Evolutionary conservation across 2,888 invertebrate species (phyloP), one percentile per base, ranked within the genome.

Genomic region (Argyresthia albistria): DNA sequence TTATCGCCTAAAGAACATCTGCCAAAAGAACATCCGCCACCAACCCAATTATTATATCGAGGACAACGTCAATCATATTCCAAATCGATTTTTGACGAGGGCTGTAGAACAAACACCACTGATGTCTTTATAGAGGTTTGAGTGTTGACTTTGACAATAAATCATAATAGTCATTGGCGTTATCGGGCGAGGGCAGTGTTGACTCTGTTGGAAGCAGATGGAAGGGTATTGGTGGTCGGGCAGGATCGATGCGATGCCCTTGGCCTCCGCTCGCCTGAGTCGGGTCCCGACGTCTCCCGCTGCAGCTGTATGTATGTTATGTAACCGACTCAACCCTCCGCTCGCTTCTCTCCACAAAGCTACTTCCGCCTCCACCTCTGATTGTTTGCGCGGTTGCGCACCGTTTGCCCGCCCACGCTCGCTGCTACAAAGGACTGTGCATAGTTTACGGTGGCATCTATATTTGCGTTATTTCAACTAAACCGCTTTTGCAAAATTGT

Each of bases 221-320:
- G 39, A 16, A 36, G 14, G 14, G 14, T 43, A n/a, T 39, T 35
- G 46, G 53, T 53, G 52, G 49, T 50, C 16, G 55, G 50, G 54
- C 49, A 52, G 63, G 65, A 67, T 70, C 84, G 72, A 81, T 83
- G 69, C 65, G 67, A 64, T 76, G 83, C 78, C 84, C 86, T 84
- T 84, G 86, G 83, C 78, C 82, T 37, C 48, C 48, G 37, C 37
- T 37, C 10, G 14, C 45, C 9, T n/a, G 15, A 12, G 45, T 14
- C 14, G 12, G 10, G 14, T 14, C 35, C 35, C 35, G 25, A 10
- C 11, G n/a, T n/a, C 15, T 16, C 35, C 47, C 47, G 35, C 47
- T 35, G 25, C 25, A 25, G 25, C 25, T 25, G 25, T n/a, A n/a
- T n/a, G n/a, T n/a, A n/a, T n/a, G n/a, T 25, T 25, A 25, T 25